Conservation (phyloP, 2,797 vertebrate species). For the Erethizon dorsatum region DNA sequence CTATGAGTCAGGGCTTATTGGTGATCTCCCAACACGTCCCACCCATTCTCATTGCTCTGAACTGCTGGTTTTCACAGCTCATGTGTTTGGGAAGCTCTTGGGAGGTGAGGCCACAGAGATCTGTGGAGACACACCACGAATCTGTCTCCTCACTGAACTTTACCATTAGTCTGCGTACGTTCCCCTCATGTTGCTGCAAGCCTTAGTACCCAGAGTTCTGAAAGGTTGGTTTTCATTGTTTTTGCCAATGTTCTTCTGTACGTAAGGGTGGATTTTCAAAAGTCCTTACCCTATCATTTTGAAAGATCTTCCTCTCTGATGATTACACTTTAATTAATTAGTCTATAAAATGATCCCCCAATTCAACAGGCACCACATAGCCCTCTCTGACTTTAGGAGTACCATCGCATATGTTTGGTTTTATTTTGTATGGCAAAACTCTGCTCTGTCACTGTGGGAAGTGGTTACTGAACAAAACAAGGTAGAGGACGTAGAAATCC, state of each 20-base stretch:
- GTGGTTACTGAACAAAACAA: background rate
- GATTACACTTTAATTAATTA: background rate
- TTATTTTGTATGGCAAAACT: background rate
- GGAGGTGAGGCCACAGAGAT: background rate
- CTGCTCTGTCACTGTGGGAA: background rate
- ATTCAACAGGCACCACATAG: background rate
- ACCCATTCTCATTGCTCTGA: background rate
- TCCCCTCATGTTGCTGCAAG: background rate
- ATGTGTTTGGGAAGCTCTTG: background rate
- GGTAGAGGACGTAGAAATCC: accelerated
- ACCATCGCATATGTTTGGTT: too few relatives aligned
- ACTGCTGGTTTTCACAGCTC: background rate
- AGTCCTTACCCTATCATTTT: background rate
- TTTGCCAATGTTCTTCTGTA: background rate
- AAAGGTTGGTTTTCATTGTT: background rate
- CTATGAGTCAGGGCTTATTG: background rate
- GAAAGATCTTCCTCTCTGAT: background rate
- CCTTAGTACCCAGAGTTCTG: background rate
- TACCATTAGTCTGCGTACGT: background rate
- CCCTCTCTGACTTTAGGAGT: background rate
- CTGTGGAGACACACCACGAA: background rate
- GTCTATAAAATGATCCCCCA: background rate
- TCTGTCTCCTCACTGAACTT: background rate
- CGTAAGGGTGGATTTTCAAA: background rate
- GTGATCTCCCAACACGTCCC: background rate